Conservation (phyloP, 2,113 vertebrate genomes). For the Aramus guarauna region DNA sequence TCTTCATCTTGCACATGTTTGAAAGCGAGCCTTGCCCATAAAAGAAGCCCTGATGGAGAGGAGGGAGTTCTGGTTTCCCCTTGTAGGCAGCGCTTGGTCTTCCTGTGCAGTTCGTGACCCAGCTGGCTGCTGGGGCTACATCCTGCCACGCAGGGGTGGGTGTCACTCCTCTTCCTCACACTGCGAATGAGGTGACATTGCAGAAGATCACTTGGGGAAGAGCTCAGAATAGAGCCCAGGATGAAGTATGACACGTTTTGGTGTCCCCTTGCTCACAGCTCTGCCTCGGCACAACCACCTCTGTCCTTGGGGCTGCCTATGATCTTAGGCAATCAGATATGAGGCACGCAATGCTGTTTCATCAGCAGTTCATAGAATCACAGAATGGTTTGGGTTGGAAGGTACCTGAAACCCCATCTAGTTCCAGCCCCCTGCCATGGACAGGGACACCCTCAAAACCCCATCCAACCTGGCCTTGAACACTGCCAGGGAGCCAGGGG, state of each 20-base stretch:
- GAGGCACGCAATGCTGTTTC: background rate
- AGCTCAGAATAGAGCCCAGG: background rate
- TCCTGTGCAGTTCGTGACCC: background rate
- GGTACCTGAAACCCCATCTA: no score
- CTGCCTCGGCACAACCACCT: accelerated
- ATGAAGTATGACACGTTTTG: background rate
- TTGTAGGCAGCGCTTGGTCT: background rate
- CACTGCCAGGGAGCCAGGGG: no score
- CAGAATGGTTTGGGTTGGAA: no score
- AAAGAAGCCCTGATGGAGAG: background rate
- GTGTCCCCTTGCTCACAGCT: background rate
- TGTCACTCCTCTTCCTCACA: no score
- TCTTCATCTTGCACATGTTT: background rate
- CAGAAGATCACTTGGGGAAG: background rate
- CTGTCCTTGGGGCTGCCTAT: background rate
- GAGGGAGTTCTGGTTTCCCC: background rate
- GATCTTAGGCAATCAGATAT: background rate
- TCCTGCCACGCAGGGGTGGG: background rate
- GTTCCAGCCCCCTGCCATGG: no score
- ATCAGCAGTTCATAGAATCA: no score
- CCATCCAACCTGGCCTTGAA: no score
- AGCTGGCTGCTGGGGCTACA: background rate
- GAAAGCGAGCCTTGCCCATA: background rate
- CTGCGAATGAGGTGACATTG: background rate
- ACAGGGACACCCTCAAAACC: no score